A percentile compares a stretch with the other conserved stretches of the same genome.
Evolutionary conservation across 1,140 invertebrate species (phyloP).

Genomic region (Drosophila leontia): DNA sequence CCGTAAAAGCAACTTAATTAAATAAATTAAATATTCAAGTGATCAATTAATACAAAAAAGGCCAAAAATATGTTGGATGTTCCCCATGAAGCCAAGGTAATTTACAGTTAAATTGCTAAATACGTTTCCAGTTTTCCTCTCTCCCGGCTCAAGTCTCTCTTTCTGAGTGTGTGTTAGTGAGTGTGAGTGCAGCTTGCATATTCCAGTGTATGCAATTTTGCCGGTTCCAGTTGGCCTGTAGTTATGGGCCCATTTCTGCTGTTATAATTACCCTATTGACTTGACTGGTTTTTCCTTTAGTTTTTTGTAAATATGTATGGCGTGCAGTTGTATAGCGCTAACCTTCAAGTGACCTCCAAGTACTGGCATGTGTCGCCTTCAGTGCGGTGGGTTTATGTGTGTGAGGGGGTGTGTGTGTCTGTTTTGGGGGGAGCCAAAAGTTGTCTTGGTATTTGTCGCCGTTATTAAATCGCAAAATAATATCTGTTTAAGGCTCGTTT

Average conservation of each 20-base stretch:
- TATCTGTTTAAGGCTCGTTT: conserved; percentile 1
- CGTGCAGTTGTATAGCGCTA: conserved; percentile 57
- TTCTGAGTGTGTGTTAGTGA: not conserved
- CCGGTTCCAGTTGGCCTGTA: conserved; percentile 36
- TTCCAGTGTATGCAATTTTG: conserved; percentile 67
- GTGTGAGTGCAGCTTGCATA: conserved; percentile 47
- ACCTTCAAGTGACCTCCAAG: conserved; percentile 76
- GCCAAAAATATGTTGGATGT: conserved; percentile 77
- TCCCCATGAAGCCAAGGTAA: conserved; percentile 80
- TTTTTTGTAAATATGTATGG: conserved; percentile 14
- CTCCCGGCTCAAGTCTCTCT: conserved; percentile 4
- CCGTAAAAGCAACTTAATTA: conserved; percentile 28
- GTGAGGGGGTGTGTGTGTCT: conserved; percentile 7
- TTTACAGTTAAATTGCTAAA: not conserved
- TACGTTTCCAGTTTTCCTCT: not conserved
- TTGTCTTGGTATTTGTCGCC: conserved; percentile 17
- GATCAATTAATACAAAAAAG: conserved; percentile 6
- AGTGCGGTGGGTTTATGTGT: conserved; percentile 22
- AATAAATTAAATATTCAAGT: conserved; percentile 15
- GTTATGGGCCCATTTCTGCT: conserved; percentile 34
- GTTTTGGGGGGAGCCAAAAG: conserved; percentile 33
- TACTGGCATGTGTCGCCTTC: conserved; percentile 36
- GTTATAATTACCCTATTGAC: conserved; percentile 30
- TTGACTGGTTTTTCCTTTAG: conserved; percentile 52
- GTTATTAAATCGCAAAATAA: conserved; percentile 17